Evolutionary conservation across 2,888 invertebrate species (phyloP).

Genomic region (Fragum sueziense): DNA sequence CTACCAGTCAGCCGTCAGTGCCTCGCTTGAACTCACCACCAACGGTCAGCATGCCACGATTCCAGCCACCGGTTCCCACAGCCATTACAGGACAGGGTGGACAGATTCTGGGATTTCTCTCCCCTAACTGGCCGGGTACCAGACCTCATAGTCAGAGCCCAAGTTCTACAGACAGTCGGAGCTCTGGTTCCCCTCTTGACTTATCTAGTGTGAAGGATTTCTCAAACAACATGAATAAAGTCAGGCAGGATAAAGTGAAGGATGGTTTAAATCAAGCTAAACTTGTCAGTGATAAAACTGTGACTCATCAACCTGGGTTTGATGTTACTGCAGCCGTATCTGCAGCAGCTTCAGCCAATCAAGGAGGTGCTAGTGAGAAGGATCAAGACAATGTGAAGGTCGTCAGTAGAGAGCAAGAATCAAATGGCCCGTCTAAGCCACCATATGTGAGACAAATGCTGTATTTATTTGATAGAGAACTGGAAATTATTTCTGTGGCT

Average conservation of each 20-base stretch:
- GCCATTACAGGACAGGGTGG: slow-evolving; percentile 26
- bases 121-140: slow-evolving; percentile 39
- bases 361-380: not conserved
- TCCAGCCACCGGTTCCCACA: slow-evolving; percentile 50
- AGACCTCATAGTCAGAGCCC: slow-evolving; percentile 53
- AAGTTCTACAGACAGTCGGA: slow-evolving; percentile 56
- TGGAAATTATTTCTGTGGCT: slow-evolving; percentile 77
- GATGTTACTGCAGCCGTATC: not conserved
- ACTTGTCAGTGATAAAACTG: slow-evolving; percentile 28
- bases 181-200: slow-evolving; percentile 70
- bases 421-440: slow-evolving; percentile 34
- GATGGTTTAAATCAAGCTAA: slow-evolving; percentile 29
- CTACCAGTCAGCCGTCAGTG: slow-evolving; percentile 41
- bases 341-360: not conserved
- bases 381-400: not conserved
- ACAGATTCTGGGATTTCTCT: slow-evolving; percentile 38
- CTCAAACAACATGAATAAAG: slow-evolving; percentile 37
- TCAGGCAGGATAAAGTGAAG: slow-evolving; percentile 21
- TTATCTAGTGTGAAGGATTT: slow-evolving; percentile 67
- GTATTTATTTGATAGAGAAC: slow-evolving; percentile 72
- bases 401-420: not conserved
- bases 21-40: slow-evolving; percentile 59
- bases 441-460: slow-evolving; percentile 74
- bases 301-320: slow-evolving; percentile 10
- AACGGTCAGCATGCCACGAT: slow-evolving; percentile 41